Percentiles rank a stretch among this genome's conserved stretches.
These are phyloP conservation scores for Atherinomorus stipes DNA, from an alignment of 2,113 vertebrate species.

Conservation along the genomic window DNA sequence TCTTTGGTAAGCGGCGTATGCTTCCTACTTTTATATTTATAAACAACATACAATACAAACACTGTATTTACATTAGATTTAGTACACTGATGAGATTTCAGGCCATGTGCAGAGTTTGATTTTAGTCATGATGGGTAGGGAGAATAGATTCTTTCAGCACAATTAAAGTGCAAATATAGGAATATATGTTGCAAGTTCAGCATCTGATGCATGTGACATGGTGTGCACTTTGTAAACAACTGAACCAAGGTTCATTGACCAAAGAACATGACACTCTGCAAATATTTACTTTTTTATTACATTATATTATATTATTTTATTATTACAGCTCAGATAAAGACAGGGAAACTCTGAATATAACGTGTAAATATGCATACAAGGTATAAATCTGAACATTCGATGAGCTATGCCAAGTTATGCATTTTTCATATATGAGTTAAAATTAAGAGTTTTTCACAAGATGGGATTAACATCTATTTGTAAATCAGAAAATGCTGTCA, in stretches of 20 bases:
- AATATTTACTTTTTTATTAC: neutral
- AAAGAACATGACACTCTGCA: too few species aligned
- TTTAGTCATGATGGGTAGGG: neutral
- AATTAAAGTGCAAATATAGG: neutral
- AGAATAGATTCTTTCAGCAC: neutral
- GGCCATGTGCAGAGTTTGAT: neutral
- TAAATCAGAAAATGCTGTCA: too few species aligned
- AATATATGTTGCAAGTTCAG: neutral
- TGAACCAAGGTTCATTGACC: neutral
- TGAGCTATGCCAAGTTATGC: too few species aligned
- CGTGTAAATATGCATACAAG: too few species aligned
- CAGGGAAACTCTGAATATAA: too few species aligned
- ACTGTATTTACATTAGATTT: neutral
- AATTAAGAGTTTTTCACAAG: too few species aligned
- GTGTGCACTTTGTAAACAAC: neutral
- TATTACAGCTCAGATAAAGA: neutral
- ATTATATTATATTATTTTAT: neutral
- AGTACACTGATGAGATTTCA: neutral
- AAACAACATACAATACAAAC: neutral
- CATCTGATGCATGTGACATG: rapidly evolving
- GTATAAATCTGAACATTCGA: too few species aligned
- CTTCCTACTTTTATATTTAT: neutral
- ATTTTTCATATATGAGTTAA: too few species aligned
- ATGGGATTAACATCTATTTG: too few species aligned
- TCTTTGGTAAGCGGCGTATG: rapidly evolving